Conservation (phyloP, 1,140 invertebrate species). For the Papilio aristodemus region DNA sequence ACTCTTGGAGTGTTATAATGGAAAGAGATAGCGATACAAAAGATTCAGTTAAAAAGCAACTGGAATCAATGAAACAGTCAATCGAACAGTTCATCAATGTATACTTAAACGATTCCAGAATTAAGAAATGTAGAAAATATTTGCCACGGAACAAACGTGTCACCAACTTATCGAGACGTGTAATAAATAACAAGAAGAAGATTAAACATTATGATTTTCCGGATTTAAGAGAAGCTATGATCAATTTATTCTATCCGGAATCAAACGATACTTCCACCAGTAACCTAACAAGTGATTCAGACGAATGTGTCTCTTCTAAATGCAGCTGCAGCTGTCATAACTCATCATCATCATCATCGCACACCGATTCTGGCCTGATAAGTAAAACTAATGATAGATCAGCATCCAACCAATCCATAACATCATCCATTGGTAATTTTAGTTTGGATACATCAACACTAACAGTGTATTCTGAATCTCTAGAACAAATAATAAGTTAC, state of each 20-base stretch:
- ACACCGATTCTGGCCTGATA: slow-evolving; percentile 54
- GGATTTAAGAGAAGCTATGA: slow-evolving; percentile 62
- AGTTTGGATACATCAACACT: slow-evolving; percentile 61
- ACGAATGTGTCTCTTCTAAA: slow-evolving; percentile 45
- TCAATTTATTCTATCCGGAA: slow-evolving; percentile 56
- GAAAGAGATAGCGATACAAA: slow-evolving; percentile 58
- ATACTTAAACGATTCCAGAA: slow-evolving; percentile 46
- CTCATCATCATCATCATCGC: slow-evolving; percentile 39
- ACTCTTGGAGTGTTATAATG: slow-evolving; percentile 63
- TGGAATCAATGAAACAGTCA: slow-evolving; percentile 55
- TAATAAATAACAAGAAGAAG: slow-evolving; percentile 61
- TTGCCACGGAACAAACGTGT: slow-evolving; percentile 29
- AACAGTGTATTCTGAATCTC: slow-evolving; percentile 67
- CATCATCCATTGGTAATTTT: slow-evolving; percentile 73
- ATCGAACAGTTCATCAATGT: slow-evolving; percentile 58
- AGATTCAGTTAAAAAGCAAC: slow-evolving; percentile 57
- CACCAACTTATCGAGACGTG: slow-evolving; percentile 40
- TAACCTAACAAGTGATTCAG: slow-evolving; percentile 39
- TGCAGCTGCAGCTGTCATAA: slow-evolving; percentile 60
- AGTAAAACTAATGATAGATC: slow-evolving; percentile 49
- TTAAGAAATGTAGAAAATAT: slow-evolving; percentile 24
- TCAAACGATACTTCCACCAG: slow-evolving; percentile 35
- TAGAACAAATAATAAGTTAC: slow-evolving; percentile 67
- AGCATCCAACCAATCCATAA: slow-evolving; percentile 53
- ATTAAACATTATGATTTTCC: slow-evolving; percentile 69